Conservation (phyloP, 2,797 vertebrate genomes). For the Clarias pachynema region DNA sequence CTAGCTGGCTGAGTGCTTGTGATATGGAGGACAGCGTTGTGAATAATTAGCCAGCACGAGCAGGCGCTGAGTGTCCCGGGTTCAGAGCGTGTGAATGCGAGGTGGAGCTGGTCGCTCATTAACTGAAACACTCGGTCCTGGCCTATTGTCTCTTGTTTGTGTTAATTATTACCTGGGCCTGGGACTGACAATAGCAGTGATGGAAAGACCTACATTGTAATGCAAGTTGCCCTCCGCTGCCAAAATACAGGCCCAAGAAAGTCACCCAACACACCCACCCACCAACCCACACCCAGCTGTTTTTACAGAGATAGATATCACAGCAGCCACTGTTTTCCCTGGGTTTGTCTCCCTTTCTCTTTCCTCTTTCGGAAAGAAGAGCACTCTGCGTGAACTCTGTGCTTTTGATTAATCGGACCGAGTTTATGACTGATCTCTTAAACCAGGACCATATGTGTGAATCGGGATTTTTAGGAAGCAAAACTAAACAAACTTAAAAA, state of each 20-base stretch:
- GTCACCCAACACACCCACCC: constrained; percentile 29
- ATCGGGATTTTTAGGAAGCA: constrained; percentile 32
- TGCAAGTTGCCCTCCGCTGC: constrained; percentile 65
- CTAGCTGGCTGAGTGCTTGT: constrained; percentile 62
- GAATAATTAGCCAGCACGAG: constrained; percentile 66
- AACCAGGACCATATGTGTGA: constrained; percentile 57
- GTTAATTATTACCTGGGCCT: constrained; percentile 79
- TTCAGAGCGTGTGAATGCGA: constrained; percentile 69
- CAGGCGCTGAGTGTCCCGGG: constrained; percentile 65
- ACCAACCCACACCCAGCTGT: constrained; percentile 64
- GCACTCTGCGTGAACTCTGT: constrained; percentile 70
- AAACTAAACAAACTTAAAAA: constrained; percentile 3
- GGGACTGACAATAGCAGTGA: constrained; percentile 70
- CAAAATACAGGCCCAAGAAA: constrained; percentile 67
- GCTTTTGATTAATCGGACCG: constrained; percentile 73
- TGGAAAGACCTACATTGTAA: constrained; percentile 71
- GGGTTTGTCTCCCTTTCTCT: constrained; percentile 64
- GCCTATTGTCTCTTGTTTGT: constrained; percentile 73
- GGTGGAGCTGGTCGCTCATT: constrained; percentile 74
- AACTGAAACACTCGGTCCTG: constrained; percentile 61
- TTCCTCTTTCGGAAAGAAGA: constrained; percentile 51
- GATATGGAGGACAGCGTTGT: constrained; percentile 48
- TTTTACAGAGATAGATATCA: constrained; percentile 76
- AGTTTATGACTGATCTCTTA: constrained; percentile 77
- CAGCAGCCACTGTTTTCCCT: constrained; percentile 66